A percentile compares a stretch with the other conserved stretches of the same genome.
phyloP scores from a whole-genome alignment of 2,888 invertebrate genomes.

The Nemotelus pantherinus region DNA sequence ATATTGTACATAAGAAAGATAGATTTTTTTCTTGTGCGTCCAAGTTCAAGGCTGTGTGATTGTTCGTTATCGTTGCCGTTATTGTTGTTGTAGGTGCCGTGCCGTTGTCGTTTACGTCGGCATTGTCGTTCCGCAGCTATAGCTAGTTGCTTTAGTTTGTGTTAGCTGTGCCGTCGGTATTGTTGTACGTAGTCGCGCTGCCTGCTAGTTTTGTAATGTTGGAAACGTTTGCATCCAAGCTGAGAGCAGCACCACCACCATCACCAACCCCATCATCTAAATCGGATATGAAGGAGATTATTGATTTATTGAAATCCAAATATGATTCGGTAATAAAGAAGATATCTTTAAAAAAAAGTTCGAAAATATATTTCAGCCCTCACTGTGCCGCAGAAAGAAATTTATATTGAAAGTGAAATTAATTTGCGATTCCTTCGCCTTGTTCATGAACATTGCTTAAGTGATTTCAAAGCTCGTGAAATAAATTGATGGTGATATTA shows the following conservation, averaged over 20 bases:
- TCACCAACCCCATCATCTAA: background rate
- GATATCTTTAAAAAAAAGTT: background rate
- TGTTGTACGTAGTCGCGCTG: too few species aligned
- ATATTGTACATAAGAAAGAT: background rate
- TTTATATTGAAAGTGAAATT: constrained; percentile 13
- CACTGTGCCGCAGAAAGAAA: background rate
- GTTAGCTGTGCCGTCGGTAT: too few species aligned
- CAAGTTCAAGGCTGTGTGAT: constrained; percentile 38
- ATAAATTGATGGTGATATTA: background rate
- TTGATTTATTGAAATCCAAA: background rate
- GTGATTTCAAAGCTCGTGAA: background rate
- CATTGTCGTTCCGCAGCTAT: background rate
- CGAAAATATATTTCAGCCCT: background rate
- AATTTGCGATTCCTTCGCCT: background rate
- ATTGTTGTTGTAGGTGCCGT: background rate
- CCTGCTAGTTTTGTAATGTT: background rate
- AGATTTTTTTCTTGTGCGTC: constrained; percentile 2
- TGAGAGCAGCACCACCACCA: background rate
- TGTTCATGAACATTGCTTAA: background rate
- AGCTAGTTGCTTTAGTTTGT: too few species aligned
- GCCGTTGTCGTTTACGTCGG: background rate
- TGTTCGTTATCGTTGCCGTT: constrained; percentile 28
- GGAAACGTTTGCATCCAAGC: constrained; percentile 1
- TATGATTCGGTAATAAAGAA: constrained; percentile 16
- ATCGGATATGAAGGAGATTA: background rate